These are phyloP conservation scores for Lagocephalus sceleratus DNA, from an alignment of 2,797 vertebrate genomes.

Conservation along the genomic window DNA sequence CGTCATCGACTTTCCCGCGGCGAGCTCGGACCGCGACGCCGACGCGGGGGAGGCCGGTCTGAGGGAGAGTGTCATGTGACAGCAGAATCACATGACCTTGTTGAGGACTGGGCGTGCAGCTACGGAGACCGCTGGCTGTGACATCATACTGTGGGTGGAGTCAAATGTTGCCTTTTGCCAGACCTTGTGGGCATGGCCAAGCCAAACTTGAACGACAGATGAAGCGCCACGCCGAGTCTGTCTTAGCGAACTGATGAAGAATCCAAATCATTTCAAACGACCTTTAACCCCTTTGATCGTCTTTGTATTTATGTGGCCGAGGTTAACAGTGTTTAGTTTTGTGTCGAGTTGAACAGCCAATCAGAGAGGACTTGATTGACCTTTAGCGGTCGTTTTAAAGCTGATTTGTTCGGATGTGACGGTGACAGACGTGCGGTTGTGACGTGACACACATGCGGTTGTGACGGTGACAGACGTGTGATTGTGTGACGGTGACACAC, in stretches of 20 bases:
- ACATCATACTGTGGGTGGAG: constrained; percentile 23
- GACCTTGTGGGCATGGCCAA: constrained; percentile 46
- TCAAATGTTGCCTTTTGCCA: constrained; percentile 78
- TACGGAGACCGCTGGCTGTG: constrained; percentile 1
- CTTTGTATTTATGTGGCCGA: constrained; percentile 61
- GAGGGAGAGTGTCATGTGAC: constrained; percentile 89
- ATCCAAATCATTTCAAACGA: constrained; percentile 66
- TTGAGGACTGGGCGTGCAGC: constrained; percentile 4
- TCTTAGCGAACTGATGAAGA: constrained; percentile 62
- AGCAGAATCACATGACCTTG: neutral
- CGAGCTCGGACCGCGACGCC: constrained; percentile 58
- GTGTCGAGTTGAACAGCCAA: constrained; percentile 54
- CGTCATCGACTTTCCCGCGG: constrained; percentile 74
- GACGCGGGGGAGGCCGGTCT: constrained; percentile 52
- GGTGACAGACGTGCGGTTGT: constrained; percentile 72
- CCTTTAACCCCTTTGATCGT: constrained; percentile 58
- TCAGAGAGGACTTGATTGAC: constrained; percentile 37
- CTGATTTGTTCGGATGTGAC: constrained; percentile 44
- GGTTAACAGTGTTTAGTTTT: constrained; percentile 45
- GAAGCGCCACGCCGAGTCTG: constrained; percentile 33
- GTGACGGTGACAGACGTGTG: no score
- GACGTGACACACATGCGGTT: no score
- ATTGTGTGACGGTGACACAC: constrained; percentile 53
- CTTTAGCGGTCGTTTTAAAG: constrained; percentile 60
- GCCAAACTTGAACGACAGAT: neutral